Evolutionary conservation across 2,888 invertebrate species (phyloP).

Genomic region (Apeira syringaria): DNA sequence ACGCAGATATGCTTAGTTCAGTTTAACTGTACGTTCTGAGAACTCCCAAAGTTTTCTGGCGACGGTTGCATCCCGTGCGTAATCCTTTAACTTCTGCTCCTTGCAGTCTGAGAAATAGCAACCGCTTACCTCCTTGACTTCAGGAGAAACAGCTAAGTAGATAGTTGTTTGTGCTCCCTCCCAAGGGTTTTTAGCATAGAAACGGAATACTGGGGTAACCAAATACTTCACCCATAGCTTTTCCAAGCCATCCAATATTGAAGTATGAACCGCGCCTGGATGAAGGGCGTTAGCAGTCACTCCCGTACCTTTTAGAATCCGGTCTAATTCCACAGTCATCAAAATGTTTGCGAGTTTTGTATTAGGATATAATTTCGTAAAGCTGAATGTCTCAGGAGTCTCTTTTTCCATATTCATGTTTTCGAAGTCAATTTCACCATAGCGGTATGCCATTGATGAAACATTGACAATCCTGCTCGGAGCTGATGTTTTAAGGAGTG

Average conservation of each 20-base stretch:
- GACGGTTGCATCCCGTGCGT: conserved; percentile 71
- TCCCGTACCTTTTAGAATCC: conserved; percentile 86
- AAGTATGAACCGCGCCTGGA: conserved; percentile 87
- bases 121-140: conserved; percentile 82
- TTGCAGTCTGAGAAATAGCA: conserved; percentile 84
- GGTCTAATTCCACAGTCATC: conserved; percentile 87
- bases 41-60: conserved; percentile 86
- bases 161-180: conserved; percentile 80
- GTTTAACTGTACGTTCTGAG: conserved; percentile 61
- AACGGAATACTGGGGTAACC: conserved; percentile 68
- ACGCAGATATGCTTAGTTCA: conserved; percentile 5
- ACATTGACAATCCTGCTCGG: conserved; percentile 70
- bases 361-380: conserved; percentile 50
- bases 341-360: conserved; percentile 88
- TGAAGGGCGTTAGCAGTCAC: conserved; percentile 91
- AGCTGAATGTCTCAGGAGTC: conserved; percentile 30
- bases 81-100: conserved; percentile 55
- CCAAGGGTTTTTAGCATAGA: conserved; percentile 49
- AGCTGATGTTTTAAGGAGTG: conserved; percentile 61
- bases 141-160: conserved; percentile 78
- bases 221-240: conserved; percentile 42
- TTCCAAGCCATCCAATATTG: conserved; percentile 54
- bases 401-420: conserved; percentile 50
- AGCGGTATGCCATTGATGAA: conserved; percentile 52
- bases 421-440: conserved; percentile 48